Base-by-base conservation (phyloP, 2,113 vertebrate species). In the Calyptommatus sinebrachiatus region DNA sequence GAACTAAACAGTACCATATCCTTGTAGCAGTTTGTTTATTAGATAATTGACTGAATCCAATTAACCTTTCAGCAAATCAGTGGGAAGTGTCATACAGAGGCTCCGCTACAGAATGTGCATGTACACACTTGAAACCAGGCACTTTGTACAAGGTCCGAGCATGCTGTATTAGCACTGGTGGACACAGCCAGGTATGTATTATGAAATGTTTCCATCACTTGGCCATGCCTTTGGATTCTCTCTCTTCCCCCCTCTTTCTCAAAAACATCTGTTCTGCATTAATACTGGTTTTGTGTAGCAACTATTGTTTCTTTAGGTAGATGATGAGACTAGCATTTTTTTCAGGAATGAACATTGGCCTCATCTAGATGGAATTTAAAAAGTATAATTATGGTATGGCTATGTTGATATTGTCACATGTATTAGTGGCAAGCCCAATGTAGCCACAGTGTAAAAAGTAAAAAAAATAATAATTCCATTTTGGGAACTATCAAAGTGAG, bases 1-100 rank as follows among this genome's bases (percentile, higher is more conserved):
- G 60, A 9, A 24, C 65, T 48, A 46, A 60, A 28, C 29, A 22
- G 65, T 41, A 61, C 21, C 11, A 18, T 26, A 28, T 8, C 31
- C 53, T 31, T 61, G 7, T 22, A 60, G 22, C 8, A 14, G 41
- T 62, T 16, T 46, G 73, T 76, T 81, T 48, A 31, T 81, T n/a
- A 62, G 21, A 70, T 62, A 73, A 45, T 11, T 73, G n/a, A 48
- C 31, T 29, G 0, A 20, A 0, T 2, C 2, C 73, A 4, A 89
- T 48, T 93, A 80, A 35, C 84, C 85, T 88, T 89, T 72, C 90
- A 98, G 97, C 94, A 53, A 95, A 94, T 83, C 97, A 97, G 60
- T 99, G 98, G 98, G 96, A 96, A 81, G 96, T 98, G 86, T 96
- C 95, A 0, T 99, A 98, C 78, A 98, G 96, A 28, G 98, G 98